These are phyloP conservation scores for Apamea sordens DNA, from an alignment of 2,888 invertebrate species.

Conservation along the genomic window DNA sequence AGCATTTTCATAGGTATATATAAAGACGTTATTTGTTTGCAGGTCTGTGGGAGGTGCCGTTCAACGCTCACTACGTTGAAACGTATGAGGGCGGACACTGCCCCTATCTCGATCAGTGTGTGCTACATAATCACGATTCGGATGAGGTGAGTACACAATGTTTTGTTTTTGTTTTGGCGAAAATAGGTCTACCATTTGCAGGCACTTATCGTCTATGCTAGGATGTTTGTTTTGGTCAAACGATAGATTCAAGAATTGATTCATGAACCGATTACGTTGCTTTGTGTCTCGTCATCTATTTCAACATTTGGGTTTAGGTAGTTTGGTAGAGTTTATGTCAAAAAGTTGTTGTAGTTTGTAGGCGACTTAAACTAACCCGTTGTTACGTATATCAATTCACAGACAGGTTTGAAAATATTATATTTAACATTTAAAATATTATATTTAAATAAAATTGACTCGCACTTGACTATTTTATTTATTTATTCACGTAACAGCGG, in stretches of 20 bases:
- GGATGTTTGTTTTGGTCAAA: background rate
- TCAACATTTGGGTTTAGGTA: background rate
- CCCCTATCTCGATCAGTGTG: conserved; percentile 97
- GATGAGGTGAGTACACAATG: conserved; percentile 87
- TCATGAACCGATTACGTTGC: background rate
- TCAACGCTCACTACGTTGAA: conserved; percentile 97
- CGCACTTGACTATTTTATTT: conserved; percentile 18
- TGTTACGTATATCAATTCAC: background rate
- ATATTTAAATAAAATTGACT: conserved; percentile 1
- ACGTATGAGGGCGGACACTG: conserved; percentile 97
- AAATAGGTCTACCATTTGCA: background rate
- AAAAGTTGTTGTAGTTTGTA: background rate
- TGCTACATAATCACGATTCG: conserved; percentile 96
- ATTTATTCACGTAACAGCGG: conserved; percentile 8
- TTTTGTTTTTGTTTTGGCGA: background rate
- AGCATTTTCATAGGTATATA: conserved; percentile 20
- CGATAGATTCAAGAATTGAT: background rate
- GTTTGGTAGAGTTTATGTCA: background rate
- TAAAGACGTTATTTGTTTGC: conserved; percentile 61
- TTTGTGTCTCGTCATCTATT: background rate
- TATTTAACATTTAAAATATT: background rate
- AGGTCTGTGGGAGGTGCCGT: conserved; percentile 97
- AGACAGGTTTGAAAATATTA: background rate
- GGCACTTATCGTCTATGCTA: background rate
- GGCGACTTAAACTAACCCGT: background rate